Base-by-base conservation (phyloP, 2,888 invertebrate species). In the Limulus polyphemus region DNA sequence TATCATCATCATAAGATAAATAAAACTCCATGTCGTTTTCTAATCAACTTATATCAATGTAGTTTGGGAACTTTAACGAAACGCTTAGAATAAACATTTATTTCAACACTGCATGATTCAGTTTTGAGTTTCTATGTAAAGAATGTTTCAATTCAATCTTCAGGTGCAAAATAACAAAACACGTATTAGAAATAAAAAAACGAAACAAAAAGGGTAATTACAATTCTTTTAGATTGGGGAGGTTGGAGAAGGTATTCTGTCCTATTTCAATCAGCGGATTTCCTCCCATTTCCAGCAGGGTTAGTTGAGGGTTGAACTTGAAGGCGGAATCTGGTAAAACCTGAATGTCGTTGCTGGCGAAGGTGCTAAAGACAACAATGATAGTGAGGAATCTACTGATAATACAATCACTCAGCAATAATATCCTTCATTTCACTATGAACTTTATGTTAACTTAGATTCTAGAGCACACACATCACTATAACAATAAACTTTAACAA, bases 291-390 rank as follows among this genome's bases (percentile, higher is more conserved):
- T 90, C 90, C 52, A 94, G 79, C 51, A 87, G 82, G 67, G 84
- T 80, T 61, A 94, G 81, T 16, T 83, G 83, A 51, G 82, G 79
- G 72, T 84, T 83, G 70, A 82, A 81, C 72, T 83, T 83, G 72
- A 92, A 82, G 69, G 84, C 81, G 62, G 85, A 82, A 60, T 81
- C 82, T n/a, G 82, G 83, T 72, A 92, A 83, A 76, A 81, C 83
- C 73, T 83, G 83, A 74, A 94, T 85, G 70, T 83, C 83, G 79
- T 94, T 94, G 75, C 86, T 84, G 47, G 88, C 86, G 74, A 91
- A 79, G 55, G 88, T 88, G 74, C 93, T 90, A 80, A 4, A 71
- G 65, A 54, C 51, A 48, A 55, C 50, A 49, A 59, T 48, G 55
- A 2, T 14, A 55, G 12, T 55, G 5, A 13, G 5, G 10, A 55